These are phyloP conservation scores for Hemichromis elongatus DNA, from an alignment of 2,113 vertebrate genomes.

Conservation along the genomic window DNA sequence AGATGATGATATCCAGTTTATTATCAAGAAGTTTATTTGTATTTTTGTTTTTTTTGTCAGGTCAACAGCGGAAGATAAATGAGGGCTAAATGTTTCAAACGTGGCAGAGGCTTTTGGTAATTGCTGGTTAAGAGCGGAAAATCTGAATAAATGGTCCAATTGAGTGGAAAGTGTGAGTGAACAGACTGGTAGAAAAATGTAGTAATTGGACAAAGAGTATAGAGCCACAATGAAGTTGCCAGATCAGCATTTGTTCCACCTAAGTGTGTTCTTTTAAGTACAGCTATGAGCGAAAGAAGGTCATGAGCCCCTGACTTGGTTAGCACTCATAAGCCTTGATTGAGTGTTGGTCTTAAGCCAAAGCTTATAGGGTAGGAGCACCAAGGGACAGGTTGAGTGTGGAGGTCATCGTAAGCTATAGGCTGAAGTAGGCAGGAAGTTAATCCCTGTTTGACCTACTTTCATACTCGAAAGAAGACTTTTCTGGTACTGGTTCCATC, in stretches of 20 bases:
- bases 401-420: constrained; percentile 34
- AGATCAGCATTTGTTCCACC: constrained; percentile 26
- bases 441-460: constrained; percentile 54
- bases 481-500: background rate
- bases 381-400: constrained; percentile 23
- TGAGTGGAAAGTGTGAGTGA: constrained; percentile 8
- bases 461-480: constrained; percentile 8
- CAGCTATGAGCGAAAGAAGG: background rate
- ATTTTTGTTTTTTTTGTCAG: background rate
- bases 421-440: constrained; percentile 23
- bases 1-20: background rate
- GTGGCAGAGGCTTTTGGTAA: background rate
- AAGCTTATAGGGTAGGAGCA: constrained; percentile 38
- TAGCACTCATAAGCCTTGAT: constrained; percentile 15
- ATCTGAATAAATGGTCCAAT: background rate
- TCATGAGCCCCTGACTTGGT: constrained; percentile 16
- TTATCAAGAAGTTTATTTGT: background rate
- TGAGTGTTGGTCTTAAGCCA: constrained; percentile 44
- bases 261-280: constrained; percentile 9
- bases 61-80: background rate
- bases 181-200: background rate
- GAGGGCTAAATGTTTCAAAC: background rate
- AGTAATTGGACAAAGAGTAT: background rate
- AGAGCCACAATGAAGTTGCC: background rate
- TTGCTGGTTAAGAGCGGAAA: background rate